Evolutionary conservation across 2,113 vertebrate genomes (phyloP), one percentile per base, ranked within the genome.

Genomic region (Tichodroma muraria): DNA sequence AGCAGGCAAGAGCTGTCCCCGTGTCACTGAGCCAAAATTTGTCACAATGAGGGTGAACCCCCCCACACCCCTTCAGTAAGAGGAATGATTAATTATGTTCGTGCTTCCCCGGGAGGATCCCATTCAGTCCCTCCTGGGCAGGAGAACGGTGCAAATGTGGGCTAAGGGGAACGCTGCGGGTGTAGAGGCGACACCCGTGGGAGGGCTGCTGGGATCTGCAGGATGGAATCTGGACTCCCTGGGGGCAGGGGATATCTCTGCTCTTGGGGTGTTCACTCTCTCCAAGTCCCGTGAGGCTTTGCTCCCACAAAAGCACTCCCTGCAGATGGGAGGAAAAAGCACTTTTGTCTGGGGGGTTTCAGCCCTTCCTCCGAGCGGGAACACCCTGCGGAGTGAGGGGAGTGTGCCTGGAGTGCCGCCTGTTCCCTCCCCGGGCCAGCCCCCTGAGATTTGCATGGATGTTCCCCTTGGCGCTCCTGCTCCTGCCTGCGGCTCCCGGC

Each of bases 391-490:
- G 73, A n/a, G 44, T 2, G 30, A 22, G 21, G 52, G 61, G 15
- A 8, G 20, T 1, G 5, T 0, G 0, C 11, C 44, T 8, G 61
- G 27, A n/a, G 61, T 1, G 6, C 50, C 24, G 6, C 40, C 9
- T 1, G 1, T 5, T 5, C 47, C 40, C 13, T 61, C 15, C 68
- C 42, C 1, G 1, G 18, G 4, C 24, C 16, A 37, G 6, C 7
- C 60, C 52, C 16, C 10, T 2, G 37, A 2, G 14, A 5, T 54
- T 13, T 9, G 13, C 12, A 1, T 66, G 65, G 24, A 10, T 1
- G 3, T 17, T 65, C 64, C 68, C 61, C 2, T 0, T 1, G 3
- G 13, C 27, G 0, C 25, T 24, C 2, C 2, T 2, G 3, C 27
- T 31, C 21, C 72, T 56, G 65, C 80, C 50, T 0, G 10, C 30